phyloP scores from a whole-genome alignment of 1,140 invertebrate species.

The Harlomillsia oculata region DNA sequence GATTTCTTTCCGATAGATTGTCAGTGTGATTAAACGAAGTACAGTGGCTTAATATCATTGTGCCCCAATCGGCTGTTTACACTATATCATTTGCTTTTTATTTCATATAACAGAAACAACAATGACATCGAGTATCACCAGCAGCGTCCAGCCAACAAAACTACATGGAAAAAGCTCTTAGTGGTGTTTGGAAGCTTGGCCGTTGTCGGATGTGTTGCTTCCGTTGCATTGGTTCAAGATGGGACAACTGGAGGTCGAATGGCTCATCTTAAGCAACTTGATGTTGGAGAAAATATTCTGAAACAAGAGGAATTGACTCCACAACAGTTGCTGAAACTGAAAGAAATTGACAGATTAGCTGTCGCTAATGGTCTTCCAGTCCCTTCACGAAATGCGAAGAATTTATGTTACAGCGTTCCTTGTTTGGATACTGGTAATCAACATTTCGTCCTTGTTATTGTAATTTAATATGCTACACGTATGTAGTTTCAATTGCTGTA shows the following conservation, averaged over 20 bases:
- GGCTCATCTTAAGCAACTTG: background rate
- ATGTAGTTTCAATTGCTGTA: background rate
- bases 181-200: background rate
- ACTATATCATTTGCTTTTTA: background rate
- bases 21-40: too few species aligned
- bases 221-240: background rate
- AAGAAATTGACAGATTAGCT: background rate
- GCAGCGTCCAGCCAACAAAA: background rate
- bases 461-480: background rate
- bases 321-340: background rate
- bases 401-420: slow-evolving; percentile 4
- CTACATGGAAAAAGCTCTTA: background rate
- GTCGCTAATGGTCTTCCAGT: background rate
- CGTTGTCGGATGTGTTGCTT: slow-evolving; percentile 2
- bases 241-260: background rate
- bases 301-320: slow-evolving; percentile 1
- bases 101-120: slow-evolving; percentile 5
- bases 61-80: background rate
- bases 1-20: too few species aligned
- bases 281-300: background rate
- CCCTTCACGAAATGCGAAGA: background rate
- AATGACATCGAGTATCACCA: background rate
- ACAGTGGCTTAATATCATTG: too few species aligned
- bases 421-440: slow-evolving; percentile 7
- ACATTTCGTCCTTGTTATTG: background rate